phyloP scores from a whole-genome alignment of 2,888 invertebrate species.

The Catocala sponsa region DNA sequence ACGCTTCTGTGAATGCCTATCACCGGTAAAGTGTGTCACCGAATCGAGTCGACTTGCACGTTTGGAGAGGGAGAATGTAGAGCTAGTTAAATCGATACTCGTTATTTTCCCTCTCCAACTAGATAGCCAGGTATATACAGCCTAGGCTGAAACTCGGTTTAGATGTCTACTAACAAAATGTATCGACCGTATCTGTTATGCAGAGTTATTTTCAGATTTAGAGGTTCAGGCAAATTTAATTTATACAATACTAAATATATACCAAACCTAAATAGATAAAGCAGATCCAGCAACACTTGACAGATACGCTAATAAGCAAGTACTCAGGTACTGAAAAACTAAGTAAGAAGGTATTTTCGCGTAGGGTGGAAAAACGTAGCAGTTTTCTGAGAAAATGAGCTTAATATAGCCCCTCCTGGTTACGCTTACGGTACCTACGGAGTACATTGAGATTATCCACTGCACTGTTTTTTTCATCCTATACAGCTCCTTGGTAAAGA shows the following conservation, averaged over 20 bases:
- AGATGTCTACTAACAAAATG: conserved; percentile 25
- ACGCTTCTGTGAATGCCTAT: conserved; percentile 44
- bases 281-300: too few species aligned
- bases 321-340: too few species aligned
- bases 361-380: not conserved
- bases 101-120: conserved; percentile 49
- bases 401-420: not conserved
- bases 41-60: conserved; percentile 57
- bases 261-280: too few species aligned
- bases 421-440: not conserved
- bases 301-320: too few species aligned
- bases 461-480: not conserved
- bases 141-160: conserved; percentile 28
- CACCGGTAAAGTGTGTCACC: conserved; percentile 63
- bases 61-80: conserved; percentile 59
- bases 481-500: too few species aligned
- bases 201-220: conserved; percentile 23
- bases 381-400: not conserved
- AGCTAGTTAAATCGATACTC: conserved; percentile 66
- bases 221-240: not conserved
- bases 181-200: conserved; percentile 14
- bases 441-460: not conserved
- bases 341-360: too few species aligned
- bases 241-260: too few species aligned
- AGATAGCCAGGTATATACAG: conserved; percentile 22